phyloP scores from a whole-genome alignment of 1,140 invertebrate genomes.

The Teleogryllus occipitalis region DNA sequence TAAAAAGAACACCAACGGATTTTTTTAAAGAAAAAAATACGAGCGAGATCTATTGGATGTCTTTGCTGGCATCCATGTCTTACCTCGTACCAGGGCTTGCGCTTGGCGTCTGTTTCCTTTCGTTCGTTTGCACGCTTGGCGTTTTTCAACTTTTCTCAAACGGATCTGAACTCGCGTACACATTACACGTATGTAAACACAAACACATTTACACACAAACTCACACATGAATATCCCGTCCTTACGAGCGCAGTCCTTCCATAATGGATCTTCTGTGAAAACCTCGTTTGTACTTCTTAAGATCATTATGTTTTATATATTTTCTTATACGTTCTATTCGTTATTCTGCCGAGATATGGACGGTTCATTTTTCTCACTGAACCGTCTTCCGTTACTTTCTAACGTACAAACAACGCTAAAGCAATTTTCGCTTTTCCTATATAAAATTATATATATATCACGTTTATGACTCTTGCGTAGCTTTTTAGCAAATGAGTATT shows the following conservation, averaged over 20 bases:
- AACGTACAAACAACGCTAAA: slow-evolving; percentile 4
- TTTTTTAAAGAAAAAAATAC: background rate
- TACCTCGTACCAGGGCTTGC: background rate
- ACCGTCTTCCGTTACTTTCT: background rate
- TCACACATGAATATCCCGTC: slow-evolving; percentile 12
- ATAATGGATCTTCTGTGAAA: background rate
- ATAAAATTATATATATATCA: background rate
- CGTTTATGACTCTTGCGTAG: background rate
- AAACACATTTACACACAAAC: slow-evolving; percentile 8
- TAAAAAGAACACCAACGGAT: background rate
- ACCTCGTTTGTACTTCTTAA: background rate
- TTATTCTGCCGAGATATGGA: background rate
- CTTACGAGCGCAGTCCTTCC: slow-evolving; percentile 17
- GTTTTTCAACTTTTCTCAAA: background rate
- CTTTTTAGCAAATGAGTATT: slow-evolving; percentile 8
- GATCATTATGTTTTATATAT: background rate
- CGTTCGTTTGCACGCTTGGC: background rate
- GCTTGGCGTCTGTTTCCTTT: background rate
- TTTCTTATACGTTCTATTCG: background rate
- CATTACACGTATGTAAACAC: slow-evolving; percentile 3
- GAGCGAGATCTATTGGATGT: background rate
- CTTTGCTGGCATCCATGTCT: background rate
- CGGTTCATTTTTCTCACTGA: background rate
- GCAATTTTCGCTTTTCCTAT: slow-evolving; percentile 2
- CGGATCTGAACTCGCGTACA: background rate